Evolutionary conservation across 2,888 invertebrate genomes (phyloP).

Genomic region (Odontocolon sp.): DNA sequence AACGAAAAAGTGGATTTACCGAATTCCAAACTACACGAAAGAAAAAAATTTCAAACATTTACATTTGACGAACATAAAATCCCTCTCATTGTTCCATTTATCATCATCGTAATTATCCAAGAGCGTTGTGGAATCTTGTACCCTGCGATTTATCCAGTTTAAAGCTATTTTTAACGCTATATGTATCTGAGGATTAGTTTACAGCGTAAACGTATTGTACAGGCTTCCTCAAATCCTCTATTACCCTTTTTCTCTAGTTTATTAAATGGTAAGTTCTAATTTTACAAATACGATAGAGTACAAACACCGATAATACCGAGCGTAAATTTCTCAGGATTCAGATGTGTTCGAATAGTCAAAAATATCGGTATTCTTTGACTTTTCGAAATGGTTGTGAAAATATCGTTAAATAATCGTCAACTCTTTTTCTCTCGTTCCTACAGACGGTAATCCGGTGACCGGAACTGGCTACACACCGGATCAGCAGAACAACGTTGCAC

Average conservation of each 20-base stretch:
- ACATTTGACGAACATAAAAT: not conserved
- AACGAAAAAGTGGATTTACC: not conserved
- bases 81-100: not conserved
- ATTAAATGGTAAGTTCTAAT: slow-evolving; percentile 45
- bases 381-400: not conserved
- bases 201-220: slow-evolving; percentile 19
- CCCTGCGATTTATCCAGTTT: not conserved
- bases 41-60: not conserved
- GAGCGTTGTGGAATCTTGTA: slow-evolving; percentile 29
- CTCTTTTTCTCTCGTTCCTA: slow-evolving; percentile 49
- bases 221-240: slow-evolving; percentile 42
- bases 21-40: not conserved
- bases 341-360: too few species aligned
- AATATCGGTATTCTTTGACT: too few species aligned
- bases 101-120: not conserved
- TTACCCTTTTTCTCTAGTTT: slow-evolving; percentile 32
- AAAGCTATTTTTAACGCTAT: slow-evolving; percentile 7
- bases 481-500: slow-evolving; percentile 67
- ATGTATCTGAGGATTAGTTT: slow-evolving; percentile 26
- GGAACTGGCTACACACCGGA: slow-evolving; percentile 82
- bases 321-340: too few species aligned
- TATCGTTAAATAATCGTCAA: not conserved
- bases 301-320: too few species aligned
- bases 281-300: slow-evolving; percentile 14
- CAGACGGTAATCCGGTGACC: slow-evolving; percentile 83